Conservation (phyloP, 2,113 vertebrate species). For the Macroglossus sobrinus region DNA sequence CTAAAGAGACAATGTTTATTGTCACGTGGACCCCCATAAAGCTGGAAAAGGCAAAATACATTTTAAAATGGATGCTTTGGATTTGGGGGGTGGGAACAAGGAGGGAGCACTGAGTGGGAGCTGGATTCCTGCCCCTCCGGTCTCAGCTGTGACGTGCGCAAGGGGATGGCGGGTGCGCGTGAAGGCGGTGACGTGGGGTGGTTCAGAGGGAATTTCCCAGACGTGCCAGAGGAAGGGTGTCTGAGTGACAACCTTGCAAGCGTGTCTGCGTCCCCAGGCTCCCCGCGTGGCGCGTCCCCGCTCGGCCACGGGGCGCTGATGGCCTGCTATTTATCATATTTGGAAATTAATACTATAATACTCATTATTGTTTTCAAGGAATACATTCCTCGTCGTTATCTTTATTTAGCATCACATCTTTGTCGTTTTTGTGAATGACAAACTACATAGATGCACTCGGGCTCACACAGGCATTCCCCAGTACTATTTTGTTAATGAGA, state of each 20-base stretch:
- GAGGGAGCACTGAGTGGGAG: rapidly evolving
- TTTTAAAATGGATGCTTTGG: background rate
- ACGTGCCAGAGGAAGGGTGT: background rate
- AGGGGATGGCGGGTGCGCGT: background rate
- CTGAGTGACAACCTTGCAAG: too few species aligned
- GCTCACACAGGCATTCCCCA: background rate
- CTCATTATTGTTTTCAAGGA: background rate
- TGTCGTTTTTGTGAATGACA: background rate
- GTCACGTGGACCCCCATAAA: background rate
- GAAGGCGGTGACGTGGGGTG: background rate
- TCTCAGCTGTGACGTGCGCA: background rate
- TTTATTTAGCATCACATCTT: background rate
- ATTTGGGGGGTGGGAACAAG: background rate
- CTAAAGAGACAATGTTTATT: background rate
- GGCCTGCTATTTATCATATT: background rate
- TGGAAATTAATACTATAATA: background rate
- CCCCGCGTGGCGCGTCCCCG: rapidly evolving
- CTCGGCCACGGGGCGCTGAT: background rate
- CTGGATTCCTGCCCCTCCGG: background rate
- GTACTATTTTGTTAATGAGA: background rate
- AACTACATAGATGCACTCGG: background rate
- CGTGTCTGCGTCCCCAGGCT: background rate
- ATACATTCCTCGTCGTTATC: background rate
- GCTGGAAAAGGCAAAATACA: background rate
- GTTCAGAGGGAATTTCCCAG: background rate